Evolutionary conservation across 2,113 vertebrate species (phyloP).

Genomic region (Mastomys coucha): DNA sequence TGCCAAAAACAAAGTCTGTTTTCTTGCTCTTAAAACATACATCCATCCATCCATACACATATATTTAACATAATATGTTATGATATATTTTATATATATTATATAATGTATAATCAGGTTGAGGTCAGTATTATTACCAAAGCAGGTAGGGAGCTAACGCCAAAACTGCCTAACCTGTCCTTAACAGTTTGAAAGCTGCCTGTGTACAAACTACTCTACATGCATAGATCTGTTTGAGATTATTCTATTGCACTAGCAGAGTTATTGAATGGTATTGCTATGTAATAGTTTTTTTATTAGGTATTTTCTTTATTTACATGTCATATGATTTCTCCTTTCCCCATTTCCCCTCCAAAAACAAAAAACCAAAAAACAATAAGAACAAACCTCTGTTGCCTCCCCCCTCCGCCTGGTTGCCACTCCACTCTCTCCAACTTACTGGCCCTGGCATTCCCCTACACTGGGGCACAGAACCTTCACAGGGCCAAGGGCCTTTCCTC

Average conservation of each 20-base stretch:
- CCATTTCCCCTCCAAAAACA: too few relatives aligned
- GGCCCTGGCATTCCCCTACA: too few relatives aligned
- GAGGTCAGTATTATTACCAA: neutral
- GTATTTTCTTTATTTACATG: too few relatives aligned
- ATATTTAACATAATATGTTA: neutral
- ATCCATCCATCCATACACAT: neutral
- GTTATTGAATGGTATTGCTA: neutral
- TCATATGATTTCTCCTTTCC: too few relatives aligned
- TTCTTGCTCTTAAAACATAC: neutral
- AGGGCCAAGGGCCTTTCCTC: too few relatives aligned
- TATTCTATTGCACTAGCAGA: neutral
- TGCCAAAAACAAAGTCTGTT: constrained; percentile 35
- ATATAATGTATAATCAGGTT: neutral
- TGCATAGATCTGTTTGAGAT: neutral
- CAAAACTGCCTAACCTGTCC: neutral
- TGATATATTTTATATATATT: neutral
- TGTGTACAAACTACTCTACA: neutral
- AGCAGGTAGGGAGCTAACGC: neutral
- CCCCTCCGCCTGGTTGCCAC: too few relatives aligned
- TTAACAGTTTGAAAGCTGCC: neutral
- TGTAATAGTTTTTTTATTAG: too few relatives aligned
- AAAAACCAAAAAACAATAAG: too few relatives aligned
- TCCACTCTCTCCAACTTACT: too few relatives aligned
- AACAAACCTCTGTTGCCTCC: too few relatives aligned
- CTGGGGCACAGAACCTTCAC: too few relatives aligned